These are phyloP conservation scores for Acanthopagrus latus DNA, from an alignment of 2,797 vertebrate species.

Conservation along the genomic window DNA sequence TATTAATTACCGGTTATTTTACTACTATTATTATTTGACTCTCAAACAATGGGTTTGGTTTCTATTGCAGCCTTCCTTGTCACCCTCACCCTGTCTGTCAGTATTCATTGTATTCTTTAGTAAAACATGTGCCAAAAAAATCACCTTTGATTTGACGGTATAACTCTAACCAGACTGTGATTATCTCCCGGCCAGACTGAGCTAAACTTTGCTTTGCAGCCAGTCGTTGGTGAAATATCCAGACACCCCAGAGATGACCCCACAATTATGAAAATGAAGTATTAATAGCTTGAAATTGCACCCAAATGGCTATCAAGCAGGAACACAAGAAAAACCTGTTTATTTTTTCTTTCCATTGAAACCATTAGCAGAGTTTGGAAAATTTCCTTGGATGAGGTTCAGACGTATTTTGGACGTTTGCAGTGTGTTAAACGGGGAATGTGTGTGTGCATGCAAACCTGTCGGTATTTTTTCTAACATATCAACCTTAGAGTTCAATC, in stretches of 20 bases:
- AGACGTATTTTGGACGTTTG: constrained; percentile 75
- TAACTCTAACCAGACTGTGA: constrained; percentile 76
- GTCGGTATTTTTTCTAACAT: constrained; percentile 56
- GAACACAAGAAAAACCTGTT: constrained; percentile 71
- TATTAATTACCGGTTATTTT: too few relatives aligned
- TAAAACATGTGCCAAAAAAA: constrained; percentile 67
- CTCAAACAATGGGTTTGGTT: constrained; percentile 1
- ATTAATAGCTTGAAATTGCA: constrained; percentile 88
- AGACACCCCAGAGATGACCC: constrained; percentile 85
- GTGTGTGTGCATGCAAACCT: constrained; percentile 52
- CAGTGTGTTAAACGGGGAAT: constrained; percentile 50
- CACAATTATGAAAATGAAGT: constrained; percentile 86
- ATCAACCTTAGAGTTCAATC: constrained; percentile 52
- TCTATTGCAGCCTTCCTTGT: constrained; percentile 40
- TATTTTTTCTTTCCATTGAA: constrained; percentile 81
- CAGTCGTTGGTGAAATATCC: constrained; percentile 83
- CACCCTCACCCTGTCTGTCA: constrained; percentile 54
- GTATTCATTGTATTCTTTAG: constrained; percentile 48
- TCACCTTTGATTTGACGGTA: constrained; percentile 71
- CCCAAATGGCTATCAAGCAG: constrained; percentile 82
- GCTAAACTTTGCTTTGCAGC: constrained; percentile 74
- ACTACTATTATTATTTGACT: not conserved
- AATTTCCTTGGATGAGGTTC: constrained; percentile 80
- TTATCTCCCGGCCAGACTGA: constrained; percentile 72
- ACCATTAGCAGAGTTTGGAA: constrained; percentile 83